These are phyloP conservation scores for Idaea dimidiata DNA, from an alignment of 2,888 invertebrate genomes.

Conservation along the genomic window DNA sequence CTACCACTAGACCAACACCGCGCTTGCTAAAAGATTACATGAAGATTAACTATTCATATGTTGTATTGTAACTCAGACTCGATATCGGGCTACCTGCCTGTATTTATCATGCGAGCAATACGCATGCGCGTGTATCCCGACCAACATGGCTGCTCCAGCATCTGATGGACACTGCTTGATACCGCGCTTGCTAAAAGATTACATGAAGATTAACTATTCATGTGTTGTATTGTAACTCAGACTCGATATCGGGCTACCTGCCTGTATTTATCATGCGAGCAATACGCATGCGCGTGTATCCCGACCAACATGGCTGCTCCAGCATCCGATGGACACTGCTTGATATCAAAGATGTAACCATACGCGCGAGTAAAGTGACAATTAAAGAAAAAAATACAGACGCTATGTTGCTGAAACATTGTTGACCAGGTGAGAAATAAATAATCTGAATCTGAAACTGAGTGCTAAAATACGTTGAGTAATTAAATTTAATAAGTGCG, in stretches of 20 bases:
- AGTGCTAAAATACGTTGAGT: too few species aligned
- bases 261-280: background rate
- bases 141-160: constrained; percentile 42
- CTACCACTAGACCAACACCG: too few species aligned
- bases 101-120: constrained; percentile 3
- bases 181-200: too few species aligned
- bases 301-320: constrained; percentile 38
- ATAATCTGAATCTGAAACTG: too few species aligned
- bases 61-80: background rate
- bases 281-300: constrained; percentile 37
- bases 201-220: too few species aligned
- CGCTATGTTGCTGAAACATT: background rate
- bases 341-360: background rate
- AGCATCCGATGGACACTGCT: constrained; percentile 30
- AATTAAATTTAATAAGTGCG: too few species aligned
- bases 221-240: background rate
- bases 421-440: background rate
- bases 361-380: background rate
- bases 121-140: constrained; percentile 38
- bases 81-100: background rate
- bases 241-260: background rate
- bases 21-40: too few species aligned
- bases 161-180: constrained; percentile 18
- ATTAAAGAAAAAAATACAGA: background rate
- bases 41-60: too few species aligned